phyloP scores from a whole-genome alignment of 37 sponge, comb jelly and placozoan genomes.

The Chondrosia reniformis region DNA sequence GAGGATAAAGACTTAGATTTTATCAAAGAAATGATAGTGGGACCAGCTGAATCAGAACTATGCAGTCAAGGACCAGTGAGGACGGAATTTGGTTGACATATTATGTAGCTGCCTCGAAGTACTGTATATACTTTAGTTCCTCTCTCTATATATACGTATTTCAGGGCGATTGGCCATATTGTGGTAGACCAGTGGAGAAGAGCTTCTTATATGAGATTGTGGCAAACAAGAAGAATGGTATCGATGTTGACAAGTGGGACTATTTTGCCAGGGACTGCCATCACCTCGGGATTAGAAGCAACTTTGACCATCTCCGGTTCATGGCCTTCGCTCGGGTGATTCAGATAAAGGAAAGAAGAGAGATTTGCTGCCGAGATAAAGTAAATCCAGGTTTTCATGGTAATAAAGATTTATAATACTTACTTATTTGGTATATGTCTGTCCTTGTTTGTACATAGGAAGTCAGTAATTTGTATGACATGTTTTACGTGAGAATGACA shows the following conservation, averaged over 20 bases:
- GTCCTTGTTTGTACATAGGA: constrained; percentile 53
- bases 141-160: neutral
- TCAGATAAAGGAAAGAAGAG: constrained; percentile 50
- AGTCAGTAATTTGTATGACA: constrained; percentile 86
- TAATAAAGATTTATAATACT: neutral
- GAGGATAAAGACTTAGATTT: constrained; percentile 69
- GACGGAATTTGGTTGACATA: no score
- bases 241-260: constrained; percentile 99
- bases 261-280: constrained; percentile 95
- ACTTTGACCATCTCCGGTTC: constrained; percentile 74
- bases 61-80: constrained; percentile 17
- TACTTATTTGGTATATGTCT: neutral
- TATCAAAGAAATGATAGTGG: constrained; percentile 85
- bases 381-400: constrained; percentile 19
- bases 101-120: no score
- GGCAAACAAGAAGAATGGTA: constrained; percentile 90
- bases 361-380: constrained; percentile 88
- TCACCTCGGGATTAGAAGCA: constrained; percentile 78
- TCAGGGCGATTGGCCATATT: constrained; percentile 65
- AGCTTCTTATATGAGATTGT: constrained; percentile 98
- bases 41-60: constrained; percentile 39
- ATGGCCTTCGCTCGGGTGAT: constrained; percentile 86
- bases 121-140: no score
- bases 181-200: constrained; percentile 73
- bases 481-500: constrained; percentile 86